phyloP scores from a whole-genome alignment of 2,888 invertebrate species.

The Drosophila pseudotakahashii region DNA sequence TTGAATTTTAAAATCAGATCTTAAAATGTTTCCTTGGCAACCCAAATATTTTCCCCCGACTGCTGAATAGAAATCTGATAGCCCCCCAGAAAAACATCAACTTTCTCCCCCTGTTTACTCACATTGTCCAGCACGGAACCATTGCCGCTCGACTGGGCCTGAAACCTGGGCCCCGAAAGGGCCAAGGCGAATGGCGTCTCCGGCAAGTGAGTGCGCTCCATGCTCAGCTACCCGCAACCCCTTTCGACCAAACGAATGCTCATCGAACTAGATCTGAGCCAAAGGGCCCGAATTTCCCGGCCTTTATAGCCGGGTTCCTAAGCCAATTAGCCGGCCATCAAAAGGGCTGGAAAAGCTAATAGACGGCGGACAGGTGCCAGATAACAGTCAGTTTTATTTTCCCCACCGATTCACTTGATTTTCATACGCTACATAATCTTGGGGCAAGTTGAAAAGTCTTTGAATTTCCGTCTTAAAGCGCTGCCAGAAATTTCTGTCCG shows the following conservation, averaged over 20 bases:
- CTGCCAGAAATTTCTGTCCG: conserved; percentile 79
- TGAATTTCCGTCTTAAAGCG: conserved; percentile 69
- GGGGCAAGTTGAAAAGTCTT: background rate
- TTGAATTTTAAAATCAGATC: too few species aligned
- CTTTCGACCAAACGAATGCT: conserved; percentile 15
- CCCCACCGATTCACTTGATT: background rate
- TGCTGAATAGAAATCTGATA: too few species aligned
- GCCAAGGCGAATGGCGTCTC: conserved; percentile 42
- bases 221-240: conserved; percentile 48
- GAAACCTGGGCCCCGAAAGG: conserved; percentile 53
- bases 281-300: background rate
- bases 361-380: conserved; percentile 40
- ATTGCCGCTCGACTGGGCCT: conserved; percentile 84
- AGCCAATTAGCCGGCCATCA: conserved; percentile 49
- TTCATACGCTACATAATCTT: background rate
- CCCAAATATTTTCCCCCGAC: too few species aligned
- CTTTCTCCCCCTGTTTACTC: conserved; percentile 26
- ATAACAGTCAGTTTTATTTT: conserved; percentile 33
- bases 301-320: conserved; percentile 52
- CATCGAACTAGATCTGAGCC: conserved; percentile 44
- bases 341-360: conserved; percentile 18
- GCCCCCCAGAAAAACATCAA: background rate
- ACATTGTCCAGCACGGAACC: conserved; percentile 93
- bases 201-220: conserved; percentile 56
- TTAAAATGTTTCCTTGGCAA: too few species aligned